Evolutionary conservation across 37 sponge, comb jelly and placozoan genomes (phyloP).

Genomic region (Haliclona indistincta): DNA sequence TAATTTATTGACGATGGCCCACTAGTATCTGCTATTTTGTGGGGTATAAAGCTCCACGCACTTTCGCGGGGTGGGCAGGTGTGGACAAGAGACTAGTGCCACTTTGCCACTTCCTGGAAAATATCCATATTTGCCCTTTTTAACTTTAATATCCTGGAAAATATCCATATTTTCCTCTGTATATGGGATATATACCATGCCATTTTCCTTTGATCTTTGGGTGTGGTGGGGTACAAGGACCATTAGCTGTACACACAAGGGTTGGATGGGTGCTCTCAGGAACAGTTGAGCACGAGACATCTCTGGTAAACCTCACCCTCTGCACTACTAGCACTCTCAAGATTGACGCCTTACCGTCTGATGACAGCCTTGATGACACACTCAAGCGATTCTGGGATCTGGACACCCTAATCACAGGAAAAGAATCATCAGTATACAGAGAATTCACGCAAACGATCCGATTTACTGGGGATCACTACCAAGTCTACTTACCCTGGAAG

Average conservation of each 20-base stretch:
- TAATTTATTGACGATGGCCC: no score
- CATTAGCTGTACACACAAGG: background rate
- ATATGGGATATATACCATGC: no score
- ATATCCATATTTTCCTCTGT: no score
- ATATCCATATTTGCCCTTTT: no score
- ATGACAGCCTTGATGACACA: background rate
- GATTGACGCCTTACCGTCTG: background rate
- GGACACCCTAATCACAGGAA: conserved; percentile 7
- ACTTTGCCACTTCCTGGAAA: no score
- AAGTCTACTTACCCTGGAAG: conserved; percentile 14
- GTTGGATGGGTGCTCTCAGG: conserved; percentile 10
- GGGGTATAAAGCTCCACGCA: no score
- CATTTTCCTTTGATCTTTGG: no score
- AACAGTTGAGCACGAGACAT: background rate
- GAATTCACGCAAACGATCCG: background rate
- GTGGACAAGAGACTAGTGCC: conserved; percentile 13
- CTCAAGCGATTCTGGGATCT: conserved; percentile 12
- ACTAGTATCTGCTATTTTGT: no score
- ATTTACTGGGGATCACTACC: background rate
- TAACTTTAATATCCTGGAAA: no score
- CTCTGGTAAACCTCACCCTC: background rate
- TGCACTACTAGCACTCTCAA: background rate
- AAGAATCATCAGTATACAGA: background rate
- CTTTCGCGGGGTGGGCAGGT: conserved; percentile 30
- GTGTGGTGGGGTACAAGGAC: conserved; percentile 1